Base-by-base conservation (phyloP, 92 coral and sea anemone genomes). In the Bergia sp. region DNA sequence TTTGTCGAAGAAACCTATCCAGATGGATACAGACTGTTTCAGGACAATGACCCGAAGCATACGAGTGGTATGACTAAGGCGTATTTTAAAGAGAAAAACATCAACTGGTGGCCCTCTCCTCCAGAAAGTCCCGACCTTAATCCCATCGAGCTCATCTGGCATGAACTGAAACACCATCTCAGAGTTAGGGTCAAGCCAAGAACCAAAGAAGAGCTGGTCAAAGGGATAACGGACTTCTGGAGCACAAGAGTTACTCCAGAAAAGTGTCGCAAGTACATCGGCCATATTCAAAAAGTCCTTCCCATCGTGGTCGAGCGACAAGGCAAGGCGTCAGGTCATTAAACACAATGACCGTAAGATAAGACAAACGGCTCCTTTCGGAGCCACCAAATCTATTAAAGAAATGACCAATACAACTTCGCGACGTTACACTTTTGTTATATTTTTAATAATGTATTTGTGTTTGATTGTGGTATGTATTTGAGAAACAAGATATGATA, bases 81-180 rank as follows among this genome's bases (percentile, higher is more conserved):
- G 5, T 89, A 42, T 81, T 64, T 84, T 65, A 82, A 75, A n/a
- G 37, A 55, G 38, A 75, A 75, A 9, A 72, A 44, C 40, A 86
- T 92, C 15, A 89, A 89, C 50, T 89, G 88, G 88, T 92, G 94
- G 94, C 91, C 75, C 67, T 82, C 92, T 13, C 93, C 91, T 36
- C 73, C 91, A 21, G 91, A 91, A 58, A n/a, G n/a, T n/a, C n/a
- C n/a, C n/a, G n/a, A n/a, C n/a, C n/a, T n/a, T n/a, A n/a, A n/a
- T n/a, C n/a, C 93, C 8, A 92, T 89, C 8, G 94, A 92, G 69
- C 42, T 89, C 29, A 82, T 89, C 7, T 89, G 90, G 91, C 91
- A 91, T 47, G 90, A 88, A 64, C 86, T 92, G 7, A 93, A 93
- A 45, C 90, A 90, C 41, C 75, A 67, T 78, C 37, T 86, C 39